Evolutionary conservation across 2,888 invertebrate species (phyloP).

Genomic region (Gerris lacustris): DNA sequence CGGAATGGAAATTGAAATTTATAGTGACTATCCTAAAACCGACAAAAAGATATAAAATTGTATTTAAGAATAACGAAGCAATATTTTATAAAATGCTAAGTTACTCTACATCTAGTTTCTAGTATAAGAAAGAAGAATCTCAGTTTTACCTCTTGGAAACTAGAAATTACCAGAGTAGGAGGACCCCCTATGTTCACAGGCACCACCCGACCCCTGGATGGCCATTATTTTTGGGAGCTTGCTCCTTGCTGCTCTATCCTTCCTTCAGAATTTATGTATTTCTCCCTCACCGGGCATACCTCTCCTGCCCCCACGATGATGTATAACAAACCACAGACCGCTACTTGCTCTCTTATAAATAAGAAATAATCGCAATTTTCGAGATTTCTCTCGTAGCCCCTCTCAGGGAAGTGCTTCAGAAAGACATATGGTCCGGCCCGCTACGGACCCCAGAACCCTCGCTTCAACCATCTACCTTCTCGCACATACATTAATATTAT

Average conservation of each 20-base stretch:
- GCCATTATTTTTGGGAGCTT: background rate
- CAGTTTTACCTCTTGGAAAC: background rate
- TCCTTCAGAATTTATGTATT: background rate
- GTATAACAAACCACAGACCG: slow-evolving; percentile 11
- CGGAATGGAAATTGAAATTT: too few species aligned
- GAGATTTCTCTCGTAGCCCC: background rate
- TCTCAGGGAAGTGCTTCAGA: background rate
- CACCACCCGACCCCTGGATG: background rate
- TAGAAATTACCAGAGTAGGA: background rate
- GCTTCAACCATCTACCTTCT: background rate
- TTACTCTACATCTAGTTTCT: too few species aligned
- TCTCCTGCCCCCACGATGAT: slow-evolving; percentile 5
- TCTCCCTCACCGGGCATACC: background rate
- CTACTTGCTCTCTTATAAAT: slow-evolving; percentile 10
- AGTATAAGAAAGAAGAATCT: background rate
- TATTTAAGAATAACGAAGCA: too few species aligned
- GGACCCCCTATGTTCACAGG: background rate
- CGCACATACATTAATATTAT: background rate
- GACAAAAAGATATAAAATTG: too few species aligned
- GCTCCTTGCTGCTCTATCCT: background rate
- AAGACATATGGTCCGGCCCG: background rate
- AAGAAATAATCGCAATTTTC: slow-evolving; percentile 13
- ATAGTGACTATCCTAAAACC: too few species aligned
- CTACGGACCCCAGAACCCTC: background rate
- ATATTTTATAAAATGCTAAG: too few species aligned